phyloP scores from a whole-genome alignment of 1,140 invertebrate genomes.

The Phenacoccus solenopsis region DNA sequence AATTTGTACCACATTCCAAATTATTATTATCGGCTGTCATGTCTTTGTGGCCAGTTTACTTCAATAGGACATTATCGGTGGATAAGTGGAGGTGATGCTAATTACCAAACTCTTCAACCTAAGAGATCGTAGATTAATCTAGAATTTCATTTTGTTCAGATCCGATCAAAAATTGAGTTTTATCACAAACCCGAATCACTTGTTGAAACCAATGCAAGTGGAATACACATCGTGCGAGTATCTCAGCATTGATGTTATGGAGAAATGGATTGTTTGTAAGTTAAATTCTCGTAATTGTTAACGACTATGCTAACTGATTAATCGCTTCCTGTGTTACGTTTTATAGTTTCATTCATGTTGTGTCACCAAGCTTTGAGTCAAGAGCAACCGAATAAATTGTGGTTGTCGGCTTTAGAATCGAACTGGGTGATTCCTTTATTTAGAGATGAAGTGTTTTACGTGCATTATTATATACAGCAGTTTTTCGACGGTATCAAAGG shows the following conservation, averaged over 20 bases:
- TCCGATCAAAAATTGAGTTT: conserved; percentile 88
- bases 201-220: conserved; percentile 86
- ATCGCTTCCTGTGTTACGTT: neutral
- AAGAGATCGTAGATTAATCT: neutral
- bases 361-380: conserved; percentile 73
- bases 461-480: conserved; percentile 82
- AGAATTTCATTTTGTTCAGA: conserved; percentile 31
- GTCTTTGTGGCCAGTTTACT: conserved; percentile 78
- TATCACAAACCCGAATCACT: conserved; percentile 76
- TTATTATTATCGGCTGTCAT: conserved; percentile 69
- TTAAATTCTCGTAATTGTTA: conserved; percentile 28
- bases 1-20: conserved; percentile 90
- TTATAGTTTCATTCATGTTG: conserved; percentile 71
- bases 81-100: conserved; percentile 65
- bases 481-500: conserved; percentile 95
- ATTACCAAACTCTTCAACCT: neutral
- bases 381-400: conserved; percentile 74
- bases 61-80: conserved; percentile 77
- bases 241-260: conserved; percentile 85
- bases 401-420: conserved; percentile 79
- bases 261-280: conserved; percentile 88
- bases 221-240: conserved; percentile 97
- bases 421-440: conserved; percentile 91
- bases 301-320: conserved; percentile 33
- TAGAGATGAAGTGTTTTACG: conserved; percentile 92